A percentile compares a stretch with the other conserved stretches of the same genome.
phyloP scores from a whole-genome alignment of 2,113 vertebrate genomes.

The Taxidea taxus region DNA sequence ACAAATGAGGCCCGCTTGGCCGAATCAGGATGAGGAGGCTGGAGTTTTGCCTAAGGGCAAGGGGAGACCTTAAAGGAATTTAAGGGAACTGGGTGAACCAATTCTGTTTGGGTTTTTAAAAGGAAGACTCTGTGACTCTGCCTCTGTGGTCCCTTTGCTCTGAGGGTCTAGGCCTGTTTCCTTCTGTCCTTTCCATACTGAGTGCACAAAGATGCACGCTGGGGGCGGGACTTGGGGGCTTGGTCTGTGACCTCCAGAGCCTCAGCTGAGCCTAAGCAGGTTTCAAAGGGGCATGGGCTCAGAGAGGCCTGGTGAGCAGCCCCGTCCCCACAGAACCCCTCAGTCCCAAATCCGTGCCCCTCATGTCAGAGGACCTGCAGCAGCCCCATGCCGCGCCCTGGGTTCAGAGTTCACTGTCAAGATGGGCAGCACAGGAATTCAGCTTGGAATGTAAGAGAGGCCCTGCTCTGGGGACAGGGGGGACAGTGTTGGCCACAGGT shows the following conservation, averaged over 20 bases:
- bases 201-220: background rate
- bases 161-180: background rate
- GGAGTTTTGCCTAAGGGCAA: background rate
- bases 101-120: background rate
- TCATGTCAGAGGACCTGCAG: background rate
- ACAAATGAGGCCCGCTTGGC: background rate
- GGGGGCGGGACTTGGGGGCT: background rate
- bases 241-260: background rate
- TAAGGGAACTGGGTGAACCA: background rate
- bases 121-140: background rate
- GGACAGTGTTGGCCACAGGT: background rate
- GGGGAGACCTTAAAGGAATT: background rate
- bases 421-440: background rate
- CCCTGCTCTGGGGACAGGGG: background rate
- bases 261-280: background rate
- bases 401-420: background rate
- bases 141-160: background rate
- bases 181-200: background rate
- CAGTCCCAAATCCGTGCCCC: background rate
- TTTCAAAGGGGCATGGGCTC: background rate
- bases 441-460: background rate
- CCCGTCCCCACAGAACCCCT: no score
- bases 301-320: background rate
- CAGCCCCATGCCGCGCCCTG: background rate
- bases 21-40: background rate